Evolutionary conservation across 2,113 vertebrate genomes (phyloP).

Genomic region (Numida meleagris): DNA sequence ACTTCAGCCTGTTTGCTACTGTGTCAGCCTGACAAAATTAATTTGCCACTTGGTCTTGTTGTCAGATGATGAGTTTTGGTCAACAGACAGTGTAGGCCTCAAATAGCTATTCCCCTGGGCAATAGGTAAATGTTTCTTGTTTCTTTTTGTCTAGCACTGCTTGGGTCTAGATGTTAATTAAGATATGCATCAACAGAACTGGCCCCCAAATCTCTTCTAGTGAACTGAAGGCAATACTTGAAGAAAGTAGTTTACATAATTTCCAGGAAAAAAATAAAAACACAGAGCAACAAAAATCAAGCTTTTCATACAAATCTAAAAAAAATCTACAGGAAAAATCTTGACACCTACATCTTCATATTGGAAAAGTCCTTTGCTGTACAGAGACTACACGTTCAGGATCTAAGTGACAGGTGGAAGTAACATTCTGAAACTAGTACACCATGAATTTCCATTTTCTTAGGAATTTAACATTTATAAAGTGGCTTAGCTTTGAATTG

Average conservation of each 20-base stretch:
- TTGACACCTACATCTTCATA: background rate
- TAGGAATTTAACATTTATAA: conserved; percentile 45
- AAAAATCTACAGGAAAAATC: background rate
- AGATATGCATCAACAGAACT: background rate
- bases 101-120: background rate
- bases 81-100: background rate
- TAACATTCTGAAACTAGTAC: conserved; percentile 17
- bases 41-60: conserved; percentile 1
- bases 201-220: background rate
- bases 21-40: background rate
- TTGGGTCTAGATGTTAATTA: background rate
- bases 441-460: conserved; percentile 48
- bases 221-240: background rate
- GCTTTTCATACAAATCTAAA: background rate
- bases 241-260: background rate
- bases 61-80: background rate
- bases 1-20: background rate
- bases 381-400: background rate
- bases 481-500: conserved; percentile 47
- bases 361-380: conserved; percentile 7
- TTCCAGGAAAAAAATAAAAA: background rate
- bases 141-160: background rate
- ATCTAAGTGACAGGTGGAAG: conserved; percentile 37
- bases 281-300: background rate
- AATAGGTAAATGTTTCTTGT: background rate